Percentiles rank a stretch among this genome's conserved stretches.
phyloP scores from a whole-genome alignment of 23 tunicate species.

The Clavelina lepadiformis region DNA sequence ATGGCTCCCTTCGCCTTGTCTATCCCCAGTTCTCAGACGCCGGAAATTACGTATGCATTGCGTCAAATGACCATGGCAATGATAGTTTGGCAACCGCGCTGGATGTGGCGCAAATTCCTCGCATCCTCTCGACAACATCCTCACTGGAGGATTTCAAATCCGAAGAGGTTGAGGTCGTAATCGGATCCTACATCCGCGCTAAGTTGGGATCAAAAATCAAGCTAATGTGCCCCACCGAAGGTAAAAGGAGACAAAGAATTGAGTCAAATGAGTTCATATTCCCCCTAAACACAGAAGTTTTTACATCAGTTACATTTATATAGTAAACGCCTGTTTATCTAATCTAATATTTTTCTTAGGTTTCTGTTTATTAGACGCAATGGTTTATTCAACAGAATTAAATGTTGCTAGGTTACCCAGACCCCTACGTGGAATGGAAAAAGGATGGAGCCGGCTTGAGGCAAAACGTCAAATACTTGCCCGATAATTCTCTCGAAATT shows the following conservation, averaged over 20 bases:
- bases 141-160: conserved; percentile 35
- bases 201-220: conserved; percentile 51
- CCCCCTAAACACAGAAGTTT: too few species aligned
- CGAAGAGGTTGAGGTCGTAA: conserved; percentile 26
- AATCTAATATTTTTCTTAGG: too few species aligned
- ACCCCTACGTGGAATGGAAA: conserved; percentile 67
- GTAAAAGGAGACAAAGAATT: too few species aligned
- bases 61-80: conserved; percentile 47
- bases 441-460: conserved; percentile 77
- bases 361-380: not conserved
- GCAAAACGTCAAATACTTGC: conserved; percentile 32
- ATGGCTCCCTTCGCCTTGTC: conserved; percentile 66
- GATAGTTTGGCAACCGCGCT: conserved; percentile 40
- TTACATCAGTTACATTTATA: too few species aligned
- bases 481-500: conserved; percentile 74
- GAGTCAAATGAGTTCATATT: too few species aligned
- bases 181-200: conserved; percentile 72
- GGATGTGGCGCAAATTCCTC: conserved; percentile 59
- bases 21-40: conserved; percentile 43
- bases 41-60: conserved; percentile 71
- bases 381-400: not conserved
- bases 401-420: conserved; percentile 49
- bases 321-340: too few species aligned
- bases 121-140: conserved; percentile 48
- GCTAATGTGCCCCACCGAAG: conserved; percentile 70